Base-by-base conservation (phyloP, 2,888 invertebrate genomes). In the Chymomyza caudatula region DNA sequence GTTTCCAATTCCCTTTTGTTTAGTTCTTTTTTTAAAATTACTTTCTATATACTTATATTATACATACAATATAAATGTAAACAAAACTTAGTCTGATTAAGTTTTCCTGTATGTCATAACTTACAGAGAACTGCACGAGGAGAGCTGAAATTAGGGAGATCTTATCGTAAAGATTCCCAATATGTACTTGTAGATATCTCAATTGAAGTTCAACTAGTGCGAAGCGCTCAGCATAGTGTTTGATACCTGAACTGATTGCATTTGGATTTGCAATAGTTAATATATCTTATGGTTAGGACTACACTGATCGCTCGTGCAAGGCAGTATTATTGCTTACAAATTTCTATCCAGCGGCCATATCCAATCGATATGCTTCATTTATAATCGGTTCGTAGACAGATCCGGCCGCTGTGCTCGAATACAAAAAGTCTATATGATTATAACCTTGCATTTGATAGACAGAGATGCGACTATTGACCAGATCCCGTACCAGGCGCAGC, bases 401-500 rank as follows among this genome's bases (percentile, higher is more conserved):
- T 2, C 74, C 73, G 2, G 86, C 76, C 0, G 89, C 89, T 17
- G 85, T 77, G 19, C 67, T 71, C 3, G 88, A 83, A 58, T 88
- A 89, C 17, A 89, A 69, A 44, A 89, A 78, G 69, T 89, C 89
- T 60, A 89, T 88, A 70, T 89, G 89, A 75, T 89, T 89, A 63
- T 89, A 88, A 51, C 89, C 89, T 1, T 72, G 85, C 60, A 89
- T 72, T 65, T 86, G 87, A 55, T 81, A 84, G 19, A 89, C 63
- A 19, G 77, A 75, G n/a, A 76, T 78, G 5, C 71, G 77, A 60
- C 86, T 74, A 63, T 88, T 85, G 60, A 73, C 74, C 56, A 89
- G 62, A 11, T 86, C 78, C 1, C 68, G 60, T 1, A 74, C 73
- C 52, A 89, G 76, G 6, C 72, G 83, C 20, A 79, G 73, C 55